Evolutionary conservation across 2,888 invertebrate genomes (phyloP), one percentile per base, ranked within the genome.

Genomic region (Drosophila tripunctata): DNA sequence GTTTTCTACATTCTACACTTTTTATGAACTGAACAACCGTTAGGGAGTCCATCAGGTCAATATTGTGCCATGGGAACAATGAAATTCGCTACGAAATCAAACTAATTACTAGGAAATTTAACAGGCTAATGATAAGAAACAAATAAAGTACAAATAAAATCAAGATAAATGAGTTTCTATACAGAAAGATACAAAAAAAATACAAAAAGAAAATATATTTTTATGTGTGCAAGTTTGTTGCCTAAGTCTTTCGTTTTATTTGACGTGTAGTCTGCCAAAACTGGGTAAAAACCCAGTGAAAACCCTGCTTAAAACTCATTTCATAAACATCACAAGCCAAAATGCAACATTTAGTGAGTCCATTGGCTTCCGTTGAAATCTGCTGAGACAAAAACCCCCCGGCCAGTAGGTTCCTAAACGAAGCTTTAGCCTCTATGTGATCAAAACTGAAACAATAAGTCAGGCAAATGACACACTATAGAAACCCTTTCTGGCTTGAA

Each of bases 341-440:
- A 75, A 78, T 56, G 50, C 63, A 67, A 58, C 33, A 75, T 64
- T 82, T 69, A 82, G 65, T 47, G 40, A 30, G 21, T 12, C 47
- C 63, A 62, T 65, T 55, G 83, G 86, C 84, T 84, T 84, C 84
- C 73, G 88, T 80, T 63, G 86, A 87, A 83, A 60, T 78, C 61
- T 22, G 27, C 2, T 30, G 10, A 48, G 55, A 65, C 56, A 74
- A 73, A 61, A 71, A 66, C 57, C 60, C 63, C 69, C 66, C 54
- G 58, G 4, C 45, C 48, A 33, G 36, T 12, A 54, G 43, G 55
- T 36, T 50, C 22, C 74, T 78, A 71, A 86, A 70, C 64, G 74
- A 76, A 85, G 87, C 86, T 87, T 87, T 80, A 75, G 56, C 21
- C 67, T 67, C 54, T 14, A 68, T 67, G 71, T 66, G 75, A 65